Evolutionary conservation across 2,888 invertebrate species (phyloP).

Genomic region (Lepidocyrtoides sp.): DNA sequence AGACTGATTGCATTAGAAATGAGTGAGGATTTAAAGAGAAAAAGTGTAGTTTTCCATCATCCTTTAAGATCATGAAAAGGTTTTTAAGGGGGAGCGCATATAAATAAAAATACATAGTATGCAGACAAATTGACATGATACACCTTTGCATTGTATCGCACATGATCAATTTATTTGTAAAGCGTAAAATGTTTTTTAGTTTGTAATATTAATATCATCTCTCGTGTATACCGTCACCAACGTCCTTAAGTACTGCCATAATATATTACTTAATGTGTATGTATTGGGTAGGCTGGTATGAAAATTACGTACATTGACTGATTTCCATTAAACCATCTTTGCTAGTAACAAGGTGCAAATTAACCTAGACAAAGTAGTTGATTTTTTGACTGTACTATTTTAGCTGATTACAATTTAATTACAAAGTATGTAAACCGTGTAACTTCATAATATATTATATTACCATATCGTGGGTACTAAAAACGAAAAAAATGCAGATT

Average conservation of each 20-base stretch:
- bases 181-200: conserved; percentile 3
- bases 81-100: not conserved
- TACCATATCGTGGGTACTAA: conserved; percentile 71
- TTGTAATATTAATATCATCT: conserved; percentile 30
- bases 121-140: conserved; percentile 16
- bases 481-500: conserved; percentile 62
- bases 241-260: conserved; percentile 79
- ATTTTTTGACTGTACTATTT: conserved; percentile 77
- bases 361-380: conserved; percentile 73
- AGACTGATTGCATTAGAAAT: conserved; percentile 71
- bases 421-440: conserved; percentile 32
- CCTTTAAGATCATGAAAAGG: not conserved
- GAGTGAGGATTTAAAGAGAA: not conserved
- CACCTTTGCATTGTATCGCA: not conserved
- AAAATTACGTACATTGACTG: conserved; percentile 71
- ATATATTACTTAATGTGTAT: conserved; percentile 53
- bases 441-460: conserved; percentile 65
- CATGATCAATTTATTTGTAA: conserved; percentile 25
- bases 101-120: not conserved
- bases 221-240: conserved; percentile 69
- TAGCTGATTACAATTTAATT: conserved; percentile 44
- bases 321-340: conserved; percentile 80
- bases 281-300: conserved; percentile 67
- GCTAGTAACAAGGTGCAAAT: conserved; percentile 81
- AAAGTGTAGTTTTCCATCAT: conserved; percentile 37